Conservation (phyloP, 2,113 vertebrate genomes). For the Seriola aureovittata region DNA sequence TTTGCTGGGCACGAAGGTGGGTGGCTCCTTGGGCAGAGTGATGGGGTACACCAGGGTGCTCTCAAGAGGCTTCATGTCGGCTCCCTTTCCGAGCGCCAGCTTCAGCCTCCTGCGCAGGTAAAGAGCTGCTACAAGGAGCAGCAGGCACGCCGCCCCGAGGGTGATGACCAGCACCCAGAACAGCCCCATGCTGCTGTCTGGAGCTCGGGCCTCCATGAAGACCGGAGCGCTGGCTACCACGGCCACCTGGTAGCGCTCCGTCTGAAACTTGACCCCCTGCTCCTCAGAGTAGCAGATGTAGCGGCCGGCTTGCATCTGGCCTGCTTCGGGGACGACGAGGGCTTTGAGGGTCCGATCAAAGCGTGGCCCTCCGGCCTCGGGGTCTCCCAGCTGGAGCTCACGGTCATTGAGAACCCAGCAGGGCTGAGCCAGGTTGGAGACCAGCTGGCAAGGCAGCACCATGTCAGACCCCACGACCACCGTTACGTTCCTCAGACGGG, state of each 20-base stretch:
- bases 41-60: constrained; percentile 96
- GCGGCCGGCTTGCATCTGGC: constrained; percentile 85
- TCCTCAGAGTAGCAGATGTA: constrained; percentile 93
- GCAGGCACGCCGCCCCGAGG: constrained; percentile 89
- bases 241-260: constrained; percentile 88
- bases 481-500: constrained; percentile 88
- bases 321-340: constrained; percentile 87
- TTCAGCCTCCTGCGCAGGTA: constrained; percentile 91
- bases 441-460: constrained; percentile 92
- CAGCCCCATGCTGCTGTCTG: constrained; percentile 90
- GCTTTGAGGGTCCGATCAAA: constrained; percentile 88
- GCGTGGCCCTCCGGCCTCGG: constrained; percentile 76
- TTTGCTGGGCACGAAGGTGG: constrained; percentile 91
- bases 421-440: constrained; percentile 93
- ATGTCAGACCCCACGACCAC: constrained; percentile 93
- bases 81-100: constrained; percentile 90
- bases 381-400: constrained; percentile 82
- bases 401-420: constrained; percentile 91
- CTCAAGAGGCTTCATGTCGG: constrained; percentile 90
- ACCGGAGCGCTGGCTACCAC: constrained; percentile 87
- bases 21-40: constrained; percentile 92
- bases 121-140: constrained; percentile 88
- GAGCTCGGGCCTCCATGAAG: constrained; percentile 90
- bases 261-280: constrained; percentile 87
- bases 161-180: constrained; percentile 95